These are phyloP conservation scores for Oreocharis arfaki DNA, from an alignment of 2,113 vertebrate species.

Conservation along the genomic window DNA sequence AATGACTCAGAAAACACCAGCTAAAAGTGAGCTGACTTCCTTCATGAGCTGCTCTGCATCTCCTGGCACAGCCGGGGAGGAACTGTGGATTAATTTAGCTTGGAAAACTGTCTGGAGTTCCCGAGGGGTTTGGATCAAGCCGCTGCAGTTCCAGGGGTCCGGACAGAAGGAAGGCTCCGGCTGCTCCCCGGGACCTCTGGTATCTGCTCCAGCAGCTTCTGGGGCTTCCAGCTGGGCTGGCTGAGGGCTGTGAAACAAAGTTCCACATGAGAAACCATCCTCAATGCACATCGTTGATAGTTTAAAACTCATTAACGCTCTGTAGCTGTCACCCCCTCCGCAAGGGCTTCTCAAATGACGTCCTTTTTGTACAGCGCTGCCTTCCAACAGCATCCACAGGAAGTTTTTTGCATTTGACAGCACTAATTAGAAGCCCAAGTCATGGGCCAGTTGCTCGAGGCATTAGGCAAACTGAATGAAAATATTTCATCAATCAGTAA, in stretches of 20 bases:
- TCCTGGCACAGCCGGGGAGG: neutral
- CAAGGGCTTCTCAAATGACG: fast-evolving
- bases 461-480: neutral
- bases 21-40: neutral
- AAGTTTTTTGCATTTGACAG: neutral
- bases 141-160: neutral
- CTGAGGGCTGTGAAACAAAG: neutral
- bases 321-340: fast-evolving
- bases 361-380: neutral
- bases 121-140: neutral
- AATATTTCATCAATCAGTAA: too few relatives aligned
- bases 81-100: neutral
- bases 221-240: neutral
- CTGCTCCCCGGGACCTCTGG: neutral
- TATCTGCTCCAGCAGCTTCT: neutral
- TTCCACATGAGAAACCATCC: neutral
- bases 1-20: neutral
- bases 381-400: neutral
- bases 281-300: fast-evolving
- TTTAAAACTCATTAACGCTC: neutral
- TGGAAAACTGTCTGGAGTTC: neutral
- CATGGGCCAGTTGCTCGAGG: neutral
- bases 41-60: neutral
- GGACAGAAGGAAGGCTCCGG: neutral
- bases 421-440: neutral